Percentiles rank a stretch among this genome's conserved stretches.
Conservation (phyloP, 2,888 invertebrate genomes). For the Lithophane semibrunnea region DNA sequence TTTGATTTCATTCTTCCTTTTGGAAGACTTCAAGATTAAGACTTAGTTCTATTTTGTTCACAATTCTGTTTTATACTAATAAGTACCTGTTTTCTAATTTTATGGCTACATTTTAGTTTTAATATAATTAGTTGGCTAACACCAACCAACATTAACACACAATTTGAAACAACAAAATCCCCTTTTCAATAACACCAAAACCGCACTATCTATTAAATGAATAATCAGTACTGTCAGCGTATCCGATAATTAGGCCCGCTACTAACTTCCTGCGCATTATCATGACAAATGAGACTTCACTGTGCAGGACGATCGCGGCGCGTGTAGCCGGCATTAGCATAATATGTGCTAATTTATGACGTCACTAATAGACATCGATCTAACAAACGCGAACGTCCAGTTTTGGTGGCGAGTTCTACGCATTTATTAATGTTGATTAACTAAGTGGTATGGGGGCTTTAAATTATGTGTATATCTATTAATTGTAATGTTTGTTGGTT, state of each 20-base stretch:
- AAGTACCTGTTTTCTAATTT: background rate
- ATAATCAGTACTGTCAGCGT: conserved; percentile 54
- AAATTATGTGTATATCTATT: background rate
- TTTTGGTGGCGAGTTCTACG: conserved; percentile 24
- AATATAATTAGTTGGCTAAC: background rate
- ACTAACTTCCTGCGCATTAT: conserved; percentile 81
- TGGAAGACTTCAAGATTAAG: too few relatives aligned
- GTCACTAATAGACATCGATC: conserved; percentile 73
- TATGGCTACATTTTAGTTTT: background rate
- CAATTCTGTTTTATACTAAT: too few relatives aligned
- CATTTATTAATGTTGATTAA: conserved; percentile 26
- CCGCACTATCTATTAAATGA: conserved; percentile 46
- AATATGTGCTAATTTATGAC: conserved; percentile 76
- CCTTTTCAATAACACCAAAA: conserved; percentile 24
- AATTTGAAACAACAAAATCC: conserved; percentile 10
- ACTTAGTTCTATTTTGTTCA: too few relatives aligned
- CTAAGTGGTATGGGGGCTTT: background rate
- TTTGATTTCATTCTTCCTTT: too few relatives aligned
- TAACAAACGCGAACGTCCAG: conserved; percentile 46
- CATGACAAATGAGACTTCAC: conserved; percentile 81
- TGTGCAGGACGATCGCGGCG: conserved; percentile 67
- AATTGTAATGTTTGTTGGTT: background rate
- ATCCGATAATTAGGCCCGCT: conserved; percentile 72
- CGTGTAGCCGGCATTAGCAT: conserved; percentile 74
- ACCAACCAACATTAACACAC: background rate